Percentiles rank a stretch among this genome's conserved stretches.
phyloP scores from a whole-genome alignment of 1,140 invertebrate species.

The Dendrolimus punctatus region DNA sequence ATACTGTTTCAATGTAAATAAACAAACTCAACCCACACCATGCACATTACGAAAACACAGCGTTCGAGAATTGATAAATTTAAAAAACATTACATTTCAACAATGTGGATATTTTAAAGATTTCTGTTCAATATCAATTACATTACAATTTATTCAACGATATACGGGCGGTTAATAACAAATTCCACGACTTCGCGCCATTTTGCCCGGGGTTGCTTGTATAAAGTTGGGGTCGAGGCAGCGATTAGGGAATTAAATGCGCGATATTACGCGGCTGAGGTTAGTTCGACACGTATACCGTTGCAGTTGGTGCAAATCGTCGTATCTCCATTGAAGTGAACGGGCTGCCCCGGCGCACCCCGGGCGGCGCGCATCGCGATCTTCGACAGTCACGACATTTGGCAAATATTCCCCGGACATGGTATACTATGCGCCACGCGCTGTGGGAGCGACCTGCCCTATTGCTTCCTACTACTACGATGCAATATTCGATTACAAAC shows the following conservation, averaged over 20 bases:
- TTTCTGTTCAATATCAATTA: too few relatives aligned
- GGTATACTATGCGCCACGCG: conserved; percentile 38
- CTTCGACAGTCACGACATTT: conserved; percentile 67
- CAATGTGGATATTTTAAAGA: too few relatives aligned
- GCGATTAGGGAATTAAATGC: conserved; percentile 23
- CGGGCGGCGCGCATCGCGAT: conserved; percentile 65
- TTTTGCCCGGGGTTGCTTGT: conserved; percentile 13
- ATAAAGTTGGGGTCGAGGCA: conserved; percentile 7
- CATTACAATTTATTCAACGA: too few relatives aligned
- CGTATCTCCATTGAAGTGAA: conserved; percentile 54
- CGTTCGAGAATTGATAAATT: too few relatives aligned
- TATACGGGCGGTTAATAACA: conserved; percentile 5
- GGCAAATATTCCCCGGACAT: conserved; percentile 64
- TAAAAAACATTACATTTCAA: too few relatives aligned
- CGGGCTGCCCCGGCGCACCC: conserved; percentile 40
- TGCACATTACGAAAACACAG: too few relatives aligned
- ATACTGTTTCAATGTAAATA: conserved; percentile 9
- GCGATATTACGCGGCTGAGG: conserved; percentile 22
- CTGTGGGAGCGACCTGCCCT: conserved; percentile 66
- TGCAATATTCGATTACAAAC: conserved; percentile 34
- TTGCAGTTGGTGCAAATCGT: conserved; percentile 40
- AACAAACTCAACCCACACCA: too few relatives aligned
- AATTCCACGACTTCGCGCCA: conserved; percentile 21
- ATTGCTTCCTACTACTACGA: conserved; percentile 66
- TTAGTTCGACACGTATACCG: conserved; percentile 46